Percentiles rank a stretch among this genome's conserved stretches.
These are phyloP conservation scores for Tor tambroides DNA, from an alignment of 2,113 vertebrate species.

Conservation along the genomic window DNA sequence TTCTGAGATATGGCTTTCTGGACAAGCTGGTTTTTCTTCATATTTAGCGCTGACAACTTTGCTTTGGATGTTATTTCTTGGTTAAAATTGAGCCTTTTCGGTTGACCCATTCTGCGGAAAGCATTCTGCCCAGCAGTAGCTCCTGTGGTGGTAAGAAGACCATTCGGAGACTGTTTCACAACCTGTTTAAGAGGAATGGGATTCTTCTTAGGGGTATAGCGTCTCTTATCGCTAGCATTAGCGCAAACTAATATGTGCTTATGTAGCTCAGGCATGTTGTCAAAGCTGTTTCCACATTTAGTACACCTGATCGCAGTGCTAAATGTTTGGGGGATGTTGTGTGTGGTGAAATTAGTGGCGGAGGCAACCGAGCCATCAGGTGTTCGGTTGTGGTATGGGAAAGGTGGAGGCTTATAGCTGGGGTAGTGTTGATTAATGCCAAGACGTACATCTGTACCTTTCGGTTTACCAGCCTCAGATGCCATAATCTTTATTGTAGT, in stretches of 20 bases:
- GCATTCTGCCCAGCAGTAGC: slow-evolving; percentile 76
- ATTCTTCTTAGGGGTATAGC: slow-evolving; percentile 98
- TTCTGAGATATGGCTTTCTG: slow-evolving; percentile 95
- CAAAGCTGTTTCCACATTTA: slow-evolving; percentile 96
- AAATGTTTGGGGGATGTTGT: slow-evolving; percentile 98
- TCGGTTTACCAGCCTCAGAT: slow-evolving; percentile 89
- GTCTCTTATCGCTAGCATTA: slow-evolving; percentile 93
- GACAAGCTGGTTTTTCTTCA: slow-evolving; percentile 92
- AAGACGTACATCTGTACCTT: slow-evolving; percentile 92
- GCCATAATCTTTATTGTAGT: slow-evolving; percentile 99
- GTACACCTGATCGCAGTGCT: slow-evolving; percentile 97
- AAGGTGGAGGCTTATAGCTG: slow-evolving; percentile 96
- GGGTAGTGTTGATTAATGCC: slow-evolving; percentile 99
- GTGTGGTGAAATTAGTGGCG: slow-evolving; percentile 97
- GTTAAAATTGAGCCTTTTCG: slow-evolving; percentile 93
- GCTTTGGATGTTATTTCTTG: slow-evolving; percentile 85
- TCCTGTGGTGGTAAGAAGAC: slow-evolving; percentile 67
- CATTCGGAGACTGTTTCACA: slow-evolving; percentile 85
- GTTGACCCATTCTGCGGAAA: slow-evolving; percentile 91
- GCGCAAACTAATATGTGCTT: slow-evolving; percentile 95
- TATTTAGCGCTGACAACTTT: slow-evolving; percentile 89
- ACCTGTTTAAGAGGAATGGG: slow-evolving; percentile 93
- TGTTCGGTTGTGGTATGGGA: slow-evolving; percentile 95
- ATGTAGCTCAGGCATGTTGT: slow-evolving; percentile 98
- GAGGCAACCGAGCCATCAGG: slow-evolving; percentile 88